These are phyloP conservation scores for Cephalopholis sonnerati DNA, from an alignment of 2,113 vertebrate genomes.

Conservation along the genomic window DNA sequence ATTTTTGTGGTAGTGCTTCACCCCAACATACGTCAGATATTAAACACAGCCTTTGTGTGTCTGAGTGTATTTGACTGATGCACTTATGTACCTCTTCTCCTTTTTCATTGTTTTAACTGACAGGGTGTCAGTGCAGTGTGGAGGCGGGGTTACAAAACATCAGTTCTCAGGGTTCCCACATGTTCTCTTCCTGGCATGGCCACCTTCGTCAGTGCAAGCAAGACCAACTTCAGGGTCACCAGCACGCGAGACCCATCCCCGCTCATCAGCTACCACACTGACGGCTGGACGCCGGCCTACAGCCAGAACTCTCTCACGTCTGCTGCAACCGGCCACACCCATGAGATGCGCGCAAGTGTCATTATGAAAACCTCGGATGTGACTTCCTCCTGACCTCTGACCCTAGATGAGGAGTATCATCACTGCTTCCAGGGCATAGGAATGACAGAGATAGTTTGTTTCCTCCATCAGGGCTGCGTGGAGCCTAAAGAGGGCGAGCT, in stretches of 20 bases:
- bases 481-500: constrained; percentile 18
- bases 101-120: constrained; percentile 10
- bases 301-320: constrained; percentile 76
- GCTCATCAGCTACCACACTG: constrained; percentile 86
- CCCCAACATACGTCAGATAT: not conserved
- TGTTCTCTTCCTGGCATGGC: constrained; percentile 93
- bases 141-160: constrained; percentile 86
- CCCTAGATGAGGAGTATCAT: constrained; percentile 7
- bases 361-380: constrained; percentile 98
- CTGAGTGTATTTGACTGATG: no score
- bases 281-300: constrained; percentile 84
- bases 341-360: constrained; percentile 94
- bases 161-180: constrained; percentile 83
- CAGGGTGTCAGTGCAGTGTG: constrained; percentile 83
- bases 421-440: constrained; percentile 29
- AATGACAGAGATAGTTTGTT: constrained; percentile 36
- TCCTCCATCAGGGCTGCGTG: constrained; percentile 37
- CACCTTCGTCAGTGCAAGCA: constrained; percentile 90
- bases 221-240: constrained; percentile 92
- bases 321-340: constrained; percentile 72
- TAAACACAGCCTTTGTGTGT: not conserved
- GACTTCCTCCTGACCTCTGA: constrained; percentile 78
- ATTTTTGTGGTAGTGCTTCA: not conserved
- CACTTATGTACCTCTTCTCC: not conserved
- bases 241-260: constrained; percentile 89